Evolutionary conservation across 2,113 vertebrate genomes (phyloP), one percentile per base, ranked within the genome.

Genomic region (Cottus gobio): DNA sequence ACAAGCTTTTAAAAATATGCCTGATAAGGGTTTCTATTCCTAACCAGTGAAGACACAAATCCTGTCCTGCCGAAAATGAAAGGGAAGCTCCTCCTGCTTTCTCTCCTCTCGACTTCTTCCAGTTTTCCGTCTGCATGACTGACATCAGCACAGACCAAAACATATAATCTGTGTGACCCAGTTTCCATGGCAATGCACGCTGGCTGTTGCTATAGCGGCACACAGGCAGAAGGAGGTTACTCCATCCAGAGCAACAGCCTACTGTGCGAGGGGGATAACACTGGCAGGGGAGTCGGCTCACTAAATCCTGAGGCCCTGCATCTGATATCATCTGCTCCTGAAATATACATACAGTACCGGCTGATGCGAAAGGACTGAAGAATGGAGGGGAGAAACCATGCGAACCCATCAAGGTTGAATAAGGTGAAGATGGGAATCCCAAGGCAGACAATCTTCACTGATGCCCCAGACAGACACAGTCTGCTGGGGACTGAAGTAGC

Each of bases 161-260:
- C 90, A 87, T 90, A 85, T 90, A 85, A 89, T 94, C 87, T 91
- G 84, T 50, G 89, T 93, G 91, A 93, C 91, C 91, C 90, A 93
- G 90, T 93, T 94, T 92, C 91, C 89, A 91, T 90, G 91, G 88
- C 82, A 18, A 93, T 91, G 85, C 83, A 88, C 68, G 77, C 77
- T 77, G 80, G 84, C 87, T 87, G 88, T 75, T 74, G 62, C 79
- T 66, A 82, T 69, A 48, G 84, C 48, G 44, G 65, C 79, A 72
- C 65, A 73, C 77, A 52, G 64, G 86, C 89, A 84, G 89, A 89
- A 87, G 84, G 85, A 91, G 91, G 89, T 88, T 90, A 89, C 82
- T 79, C 83, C 84, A 76, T 85, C 80, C 82, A 87, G 85, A 85
- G 80, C 79, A 16, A 58, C 57, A 58, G 57, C 28, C 57, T 31